Percentiles rank a stretch among this genome's conserved stretches.
These are phyloP conservation scores for Enteromius viviparus DNA, from an alignment of 2,797 vertebrate species.

Conservation along the genomic window DNA sequence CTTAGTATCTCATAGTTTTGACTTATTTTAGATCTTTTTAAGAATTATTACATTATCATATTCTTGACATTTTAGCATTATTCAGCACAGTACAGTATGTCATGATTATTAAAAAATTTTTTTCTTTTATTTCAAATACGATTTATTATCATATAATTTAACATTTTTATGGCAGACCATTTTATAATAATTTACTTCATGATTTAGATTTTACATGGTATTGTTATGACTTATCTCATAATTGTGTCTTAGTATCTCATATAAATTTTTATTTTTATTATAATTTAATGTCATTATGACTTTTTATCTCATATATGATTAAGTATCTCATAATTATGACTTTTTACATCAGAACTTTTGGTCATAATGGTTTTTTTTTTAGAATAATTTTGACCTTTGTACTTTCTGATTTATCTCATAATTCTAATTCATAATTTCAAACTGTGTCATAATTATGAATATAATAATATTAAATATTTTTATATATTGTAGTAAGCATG, in stretches of 20 bases:
- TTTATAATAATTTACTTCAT: too few relatives aligned
- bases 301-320: background rate
- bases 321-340: background rate
- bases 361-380: background rate
- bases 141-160: too few relatives aligned
- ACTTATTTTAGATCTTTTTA: too few relatives aligned
- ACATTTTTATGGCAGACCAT: too few relatives aligned
- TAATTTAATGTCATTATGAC: background rate
- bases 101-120: background rate
- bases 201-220: background rate
- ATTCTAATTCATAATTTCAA: background rate
- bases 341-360: background rate
- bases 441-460: background rate
- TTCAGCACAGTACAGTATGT: background rate
- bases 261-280: too few relatives aligned
- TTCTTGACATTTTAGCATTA: background rate
- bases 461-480: background rate
- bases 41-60: background rate
- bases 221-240: background rate
- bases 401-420: background rate
- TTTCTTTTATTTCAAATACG: background rate
- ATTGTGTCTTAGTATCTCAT: background rate
- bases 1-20: background rate
- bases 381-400: background rate
- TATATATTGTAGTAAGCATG: background rate